Percentiles rank a stretch among this genome's conserved stretches.
Conservation (phyloP, 2,113 vertebrate genomes). For the Sclerurus mexicanus region DNA sequence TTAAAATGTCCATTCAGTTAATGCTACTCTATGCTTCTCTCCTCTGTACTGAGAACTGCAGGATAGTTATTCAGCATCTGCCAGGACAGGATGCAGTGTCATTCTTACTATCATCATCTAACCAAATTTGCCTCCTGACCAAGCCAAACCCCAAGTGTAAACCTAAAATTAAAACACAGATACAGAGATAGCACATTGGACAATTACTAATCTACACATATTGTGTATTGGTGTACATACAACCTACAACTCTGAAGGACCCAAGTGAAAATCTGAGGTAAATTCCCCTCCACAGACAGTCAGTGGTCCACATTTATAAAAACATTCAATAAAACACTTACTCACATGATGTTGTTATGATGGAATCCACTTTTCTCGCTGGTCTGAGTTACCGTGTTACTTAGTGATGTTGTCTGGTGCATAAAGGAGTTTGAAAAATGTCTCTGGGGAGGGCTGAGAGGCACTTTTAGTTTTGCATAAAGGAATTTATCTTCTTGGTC, state of each 20-base stretch:
- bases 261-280: neutral
- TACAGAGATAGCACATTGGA: neutral
- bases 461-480: neutral
- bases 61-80: neutral
- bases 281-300: neutral
- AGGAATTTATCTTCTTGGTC: neutral
- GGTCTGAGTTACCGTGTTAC: neutral
- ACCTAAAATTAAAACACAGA: neutral
- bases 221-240: neutral
- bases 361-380: neutral
- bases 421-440: constrained; percentile 7
- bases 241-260: neutral
- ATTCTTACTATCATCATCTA: neutral
- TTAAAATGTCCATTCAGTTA: neutral
- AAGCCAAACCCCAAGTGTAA: neutral
- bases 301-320: neutral
- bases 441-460: neutral
- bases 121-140: neutral
- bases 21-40: neutral
- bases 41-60: neutral
- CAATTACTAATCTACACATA: neutral
- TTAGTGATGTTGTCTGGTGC: neutral
- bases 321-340: neutral
- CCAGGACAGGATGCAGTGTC: neutral
- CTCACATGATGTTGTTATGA: neutral